Percentiles rank a stretch among this genome's conserved stretches.
Conservation (phyloP, 2,797 vertebrate genomes). For the Sebastes baramenuke region DNA sequence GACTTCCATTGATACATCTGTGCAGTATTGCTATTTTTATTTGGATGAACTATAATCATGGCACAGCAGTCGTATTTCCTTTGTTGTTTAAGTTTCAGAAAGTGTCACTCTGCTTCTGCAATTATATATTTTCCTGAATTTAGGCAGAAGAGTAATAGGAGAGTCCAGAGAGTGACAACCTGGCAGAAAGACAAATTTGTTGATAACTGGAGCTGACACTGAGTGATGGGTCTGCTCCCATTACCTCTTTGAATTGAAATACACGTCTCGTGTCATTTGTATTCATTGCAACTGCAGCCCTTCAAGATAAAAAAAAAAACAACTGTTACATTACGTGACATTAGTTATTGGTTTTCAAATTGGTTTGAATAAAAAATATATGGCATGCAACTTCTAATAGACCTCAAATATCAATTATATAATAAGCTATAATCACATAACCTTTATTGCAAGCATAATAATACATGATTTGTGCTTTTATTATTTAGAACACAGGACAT, state of each 20-base stretch:
- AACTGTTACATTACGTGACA: conserved; percentile 45
- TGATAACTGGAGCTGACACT: conserved; percentile 82
- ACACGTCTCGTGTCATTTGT: conserved; percentile 80
- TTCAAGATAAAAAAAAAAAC: conserved; percentile 55
- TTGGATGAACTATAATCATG: not conserved
- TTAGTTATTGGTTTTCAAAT: not conserved
- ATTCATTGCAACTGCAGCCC: conserved; percentile 77
- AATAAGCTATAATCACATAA: not conserved
- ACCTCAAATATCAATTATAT: not conserved
- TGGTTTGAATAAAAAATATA: not conserved
- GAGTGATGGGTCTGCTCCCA: conserved; percentile 83
- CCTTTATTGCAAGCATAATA: not conserved
- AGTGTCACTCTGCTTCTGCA: conserved; percentile 29
- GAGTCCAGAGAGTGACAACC: conserved; percentile 70
- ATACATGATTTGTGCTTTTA: not conserved
- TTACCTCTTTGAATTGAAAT: conserved; percentile 86
- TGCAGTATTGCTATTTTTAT: not conserved
- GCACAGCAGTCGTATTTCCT: conserved; percentile 6
- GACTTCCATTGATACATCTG: not conserved
- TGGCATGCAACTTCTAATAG: not conserved
- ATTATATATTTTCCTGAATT: conserved; percentile 61
- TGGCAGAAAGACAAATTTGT: conserved; percentile 84
- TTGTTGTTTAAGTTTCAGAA: conserved; percentile 37
- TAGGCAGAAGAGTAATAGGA: conserved; percentile 59
- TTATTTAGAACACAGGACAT: not conserved